Percentiles rank a stretch among this genome's conserved stretches.
These are phyloP conservation scores for Craterocephalus amniculus DNA, from an alignment of 2,797 vertebrate species.

Conservation along the genomic window DNA sequence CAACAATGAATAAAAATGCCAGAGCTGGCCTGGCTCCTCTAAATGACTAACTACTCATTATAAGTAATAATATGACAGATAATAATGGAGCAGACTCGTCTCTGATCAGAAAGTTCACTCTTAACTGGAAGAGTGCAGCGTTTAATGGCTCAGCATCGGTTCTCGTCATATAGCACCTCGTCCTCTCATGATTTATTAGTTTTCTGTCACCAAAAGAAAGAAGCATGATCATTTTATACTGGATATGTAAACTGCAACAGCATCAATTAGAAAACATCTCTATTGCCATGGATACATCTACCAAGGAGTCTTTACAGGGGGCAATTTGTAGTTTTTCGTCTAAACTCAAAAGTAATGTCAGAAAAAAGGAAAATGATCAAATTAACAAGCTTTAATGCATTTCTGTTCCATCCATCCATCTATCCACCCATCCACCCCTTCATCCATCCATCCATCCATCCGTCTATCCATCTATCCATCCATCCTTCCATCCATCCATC, in stretches of 20 bases:
- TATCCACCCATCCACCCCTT: too few relatives aligned
- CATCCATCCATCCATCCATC: too few relatives aligned
- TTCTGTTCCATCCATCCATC: too few relatives aligned
- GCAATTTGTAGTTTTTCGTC: neutral
- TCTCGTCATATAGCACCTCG: neutral
- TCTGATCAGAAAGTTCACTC: constrained; percentile 20
- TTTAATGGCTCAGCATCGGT: neutral
- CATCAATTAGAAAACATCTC: neutral
- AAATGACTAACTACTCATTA: constrained; percentile 30
- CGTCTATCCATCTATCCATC: too few relatives aligned
- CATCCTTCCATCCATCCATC: too few relatives aligned
- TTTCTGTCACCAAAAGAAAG: neutral
- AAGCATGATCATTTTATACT: neutral
- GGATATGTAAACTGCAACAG: neutral
- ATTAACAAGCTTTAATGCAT: too few relatives aligned
- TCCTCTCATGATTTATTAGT: neutral
- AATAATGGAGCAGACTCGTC: constrained; percentile 38
- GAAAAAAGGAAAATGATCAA: neutral
- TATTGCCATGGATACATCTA: neutral
- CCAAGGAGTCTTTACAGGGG: neutral
- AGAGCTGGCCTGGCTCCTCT: neutral
- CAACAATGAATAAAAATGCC: constrained; percentile 21
- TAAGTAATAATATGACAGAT: constrained; percentile 21
- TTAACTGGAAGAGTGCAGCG: constrained; percentile 1
- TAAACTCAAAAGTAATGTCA: neutral